These are phyloP conservation scores for Anolis apletophallus DNA, from an alignment of 2,797 vertebrate species.

Conservation along the genomic window DNA sequence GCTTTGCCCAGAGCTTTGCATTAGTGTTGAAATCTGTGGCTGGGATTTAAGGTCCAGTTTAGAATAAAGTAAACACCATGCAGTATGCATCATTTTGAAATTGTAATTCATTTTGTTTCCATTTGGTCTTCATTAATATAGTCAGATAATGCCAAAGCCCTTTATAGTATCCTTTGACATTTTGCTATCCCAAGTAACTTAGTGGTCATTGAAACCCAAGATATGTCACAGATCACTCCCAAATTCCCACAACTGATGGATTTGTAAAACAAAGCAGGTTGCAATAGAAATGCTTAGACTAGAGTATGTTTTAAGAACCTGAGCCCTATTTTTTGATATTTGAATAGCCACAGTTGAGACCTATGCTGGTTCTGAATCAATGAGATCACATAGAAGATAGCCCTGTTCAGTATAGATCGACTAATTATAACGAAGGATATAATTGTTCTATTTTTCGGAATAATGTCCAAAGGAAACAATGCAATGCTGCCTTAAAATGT, in stretches of 20 bases:
- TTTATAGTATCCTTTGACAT: neutral
- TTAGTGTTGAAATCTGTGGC: neutral
- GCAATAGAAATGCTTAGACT: neutral
- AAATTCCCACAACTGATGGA: neutral
- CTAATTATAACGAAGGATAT: slow-evolving; percentile 36
- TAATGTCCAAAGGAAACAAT: slow-evolving; percentile 33
- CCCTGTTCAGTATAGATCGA: slow-evolving; percentile 1
- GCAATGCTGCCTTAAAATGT: slow-evolving; percentile 36
- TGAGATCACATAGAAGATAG: neutral
- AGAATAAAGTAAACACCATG: neutral
- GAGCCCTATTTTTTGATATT: neutral
- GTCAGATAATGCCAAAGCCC: neutral
- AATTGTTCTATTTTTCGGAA: slow-evolving; percentile 42
- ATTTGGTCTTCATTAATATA: neutral
- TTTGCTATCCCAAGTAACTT: neutral
- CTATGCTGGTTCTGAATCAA: slow-evolving; percentile 31
- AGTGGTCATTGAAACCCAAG: neutral
- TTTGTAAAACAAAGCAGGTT: neutral
- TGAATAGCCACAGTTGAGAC: slow-evolving; percentile 16
- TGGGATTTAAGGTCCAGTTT: neutral
- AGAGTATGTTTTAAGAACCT: neutral
- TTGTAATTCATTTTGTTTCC: neutral
- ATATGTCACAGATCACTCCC: neutral
- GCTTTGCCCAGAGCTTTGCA: neutral
- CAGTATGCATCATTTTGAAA: neutral